Conservation (phyloP, 2,113 vertebrate genomes). For the Thalassarche chlororhynchos region DNA sequence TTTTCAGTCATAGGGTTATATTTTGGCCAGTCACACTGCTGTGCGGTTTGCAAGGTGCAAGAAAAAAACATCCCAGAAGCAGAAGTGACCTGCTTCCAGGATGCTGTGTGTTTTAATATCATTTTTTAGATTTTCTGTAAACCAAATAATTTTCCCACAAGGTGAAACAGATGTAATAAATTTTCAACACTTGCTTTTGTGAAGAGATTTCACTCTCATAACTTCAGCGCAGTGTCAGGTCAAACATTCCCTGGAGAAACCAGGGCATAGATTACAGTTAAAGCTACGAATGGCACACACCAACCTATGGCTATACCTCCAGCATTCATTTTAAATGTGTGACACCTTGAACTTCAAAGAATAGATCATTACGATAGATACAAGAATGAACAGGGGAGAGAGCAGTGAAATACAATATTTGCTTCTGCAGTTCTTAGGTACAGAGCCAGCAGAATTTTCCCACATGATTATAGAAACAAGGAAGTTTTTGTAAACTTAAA, state of each 20-base stretch:
- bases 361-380: neutral
- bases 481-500: neutral
- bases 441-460: neutral
- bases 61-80: neutral
- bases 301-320: neutral
- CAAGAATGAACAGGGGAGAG: neutral
- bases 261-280: neutral
- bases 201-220: neutral
- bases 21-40: neutral
- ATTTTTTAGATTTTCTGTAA: conserved; percentile 41
- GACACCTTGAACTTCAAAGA: conserved; percentile 60
- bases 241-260: conserved; percentile 49
- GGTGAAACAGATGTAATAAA: conserved; percentile 27
- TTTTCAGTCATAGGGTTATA: neutral
- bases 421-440: conserved; percentile 40
- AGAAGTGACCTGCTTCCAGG: neutral
- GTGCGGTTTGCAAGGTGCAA: neutral
- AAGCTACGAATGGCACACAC: neutral
- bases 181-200: neutral
- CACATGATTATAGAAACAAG: neutral
- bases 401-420: conserved; percentile 19
- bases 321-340: conserved; percentile 4
- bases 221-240: conserved; percentile 26
- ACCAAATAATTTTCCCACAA: conserved; percentile 52
- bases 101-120: neutral